Conservation (phyloP, 37 sponge, comb jelly and placozoan species). For the Cladorhizidae sp. region DNA sequence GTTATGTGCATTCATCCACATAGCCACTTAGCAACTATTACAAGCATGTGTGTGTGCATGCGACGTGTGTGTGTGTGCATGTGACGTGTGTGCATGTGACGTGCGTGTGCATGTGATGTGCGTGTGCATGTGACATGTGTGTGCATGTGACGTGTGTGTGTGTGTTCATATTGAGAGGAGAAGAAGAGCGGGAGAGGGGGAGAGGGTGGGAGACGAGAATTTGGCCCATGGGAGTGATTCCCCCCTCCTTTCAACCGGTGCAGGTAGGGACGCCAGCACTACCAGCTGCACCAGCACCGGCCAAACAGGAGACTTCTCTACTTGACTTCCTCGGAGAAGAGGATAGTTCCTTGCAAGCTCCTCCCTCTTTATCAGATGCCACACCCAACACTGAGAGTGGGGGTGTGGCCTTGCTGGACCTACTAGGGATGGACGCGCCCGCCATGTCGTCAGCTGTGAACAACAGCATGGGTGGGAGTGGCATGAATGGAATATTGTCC, state of each 20-base stretch:
- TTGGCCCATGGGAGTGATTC: too few species aligned
- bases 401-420: slow-evolving; percentile 32
- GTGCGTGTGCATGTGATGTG: slow-evolving; percentile 14
- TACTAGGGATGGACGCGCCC: slow-evolving; percentile 26
- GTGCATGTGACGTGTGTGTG: slow-evolving; percentile 7
- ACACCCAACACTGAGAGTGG: slow-evolving; percentile 3
- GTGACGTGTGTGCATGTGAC: background rate
- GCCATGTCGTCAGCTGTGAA: background rate
- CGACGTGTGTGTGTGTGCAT: slow-evolving; percentile 10
- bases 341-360: background rate
- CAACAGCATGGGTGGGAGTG: background rate
- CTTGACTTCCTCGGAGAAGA: slow-evolving; percentile 60
- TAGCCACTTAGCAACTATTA: too few species aligned
- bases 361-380: background rate
- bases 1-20: too few species aligned
- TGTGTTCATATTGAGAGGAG: background rate
- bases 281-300: background rate
- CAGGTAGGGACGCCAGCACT: too few species aligned
- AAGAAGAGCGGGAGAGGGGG: background rate
- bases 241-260: too few species aligned
- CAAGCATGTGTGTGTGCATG: background rate
- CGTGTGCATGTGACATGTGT: slow-evolving; percentile 4
- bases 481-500: background rate
- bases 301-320: slow-evolving; percentile 29
- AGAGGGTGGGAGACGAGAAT: background rate